These are phyloP conservation scores for Peromyscus melanophrys DNA, from an alignment of 2,797 vertebrate genomes.

Conservation along the genomic window DNA sequence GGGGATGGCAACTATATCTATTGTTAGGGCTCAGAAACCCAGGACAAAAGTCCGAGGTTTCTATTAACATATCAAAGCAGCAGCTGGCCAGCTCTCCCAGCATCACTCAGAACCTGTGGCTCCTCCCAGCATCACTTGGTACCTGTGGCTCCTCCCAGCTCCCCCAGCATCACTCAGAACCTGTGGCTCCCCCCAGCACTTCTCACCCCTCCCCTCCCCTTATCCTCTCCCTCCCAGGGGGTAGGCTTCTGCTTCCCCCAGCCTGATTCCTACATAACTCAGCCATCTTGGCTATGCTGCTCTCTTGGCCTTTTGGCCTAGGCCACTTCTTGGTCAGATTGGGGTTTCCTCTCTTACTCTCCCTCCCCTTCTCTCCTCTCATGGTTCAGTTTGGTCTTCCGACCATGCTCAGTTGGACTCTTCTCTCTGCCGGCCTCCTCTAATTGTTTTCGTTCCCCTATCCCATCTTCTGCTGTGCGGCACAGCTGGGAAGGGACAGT, in stretches of 20 bases:
- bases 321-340: not conserved
- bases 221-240: not conserved
- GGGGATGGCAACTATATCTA: not conserved
- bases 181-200: not conserved
- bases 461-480: fast-evolving
- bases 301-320: not conserved
- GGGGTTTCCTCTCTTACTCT: not conserved
- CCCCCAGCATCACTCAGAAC: not conserved
- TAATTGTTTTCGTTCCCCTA: not conserved
- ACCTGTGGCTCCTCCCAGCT: not conserved
- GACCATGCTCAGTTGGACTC: not conserved
- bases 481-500: fast-evolving
- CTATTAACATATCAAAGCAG: not conserved
- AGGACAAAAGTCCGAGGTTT: not conserved
- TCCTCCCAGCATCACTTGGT: not conserved
- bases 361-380: not conserved
- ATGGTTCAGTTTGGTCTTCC: not conserved
- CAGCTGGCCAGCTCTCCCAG: not conserved
- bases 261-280: not conserved
- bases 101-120: not conserved
- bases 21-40: not conserved
- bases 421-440: not conserved
- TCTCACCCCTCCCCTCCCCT: not conserved
- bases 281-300: not conserved
- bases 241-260: no score